Base-by-base conservation (phyloP, 2,113 vertebrate genomes). In the Rhinopomastus cyanomelas region DNA sequence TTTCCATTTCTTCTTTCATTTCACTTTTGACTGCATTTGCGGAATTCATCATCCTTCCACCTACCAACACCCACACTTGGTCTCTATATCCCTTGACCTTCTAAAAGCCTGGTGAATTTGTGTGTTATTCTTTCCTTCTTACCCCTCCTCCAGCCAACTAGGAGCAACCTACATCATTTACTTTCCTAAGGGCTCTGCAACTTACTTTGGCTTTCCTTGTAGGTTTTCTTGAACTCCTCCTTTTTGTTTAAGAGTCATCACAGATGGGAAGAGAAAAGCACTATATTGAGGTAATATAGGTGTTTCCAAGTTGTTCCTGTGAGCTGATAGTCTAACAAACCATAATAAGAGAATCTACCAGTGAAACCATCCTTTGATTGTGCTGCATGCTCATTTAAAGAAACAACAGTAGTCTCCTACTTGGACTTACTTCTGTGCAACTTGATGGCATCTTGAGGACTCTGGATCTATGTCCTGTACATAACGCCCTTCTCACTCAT, bases 1-100 rank as follows among this genome's bases (percentile, higher is more conserved):
- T 92, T 91, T 88, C 62, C 27, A 46, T 75, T 95, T 93, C 87
- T 89, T 12, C 73, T 95, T 95, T 93, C 52, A 56, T 22, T 88
- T 95, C 72, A 77, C 52, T 78, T 89, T 71, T 52, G 52, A 74
- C 29, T 34, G 64, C 77, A 3, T 88, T 93, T 67, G 37, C 37
- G 60, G 52, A 83, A 74, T 66, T 69, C 34, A 67, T 8, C 73
- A 75, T 83, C n/a, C 37, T 67, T 86, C 26, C 65, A 19, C 29
- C 26, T 57, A 15, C 32, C 52, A 76, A 62, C 0, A 2, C 44
- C 42, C n/a, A n/a, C n/a, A n/a, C 27, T 11, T 53, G 9, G 42
- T 8, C 23, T 74, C 39, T 15, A 26, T 84, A 48, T 39, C 46
- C 46, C 29, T 44, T 42, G 44, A 16, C 39, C 56, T 59, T 27